Conservation (phyloP, 1,140 invertebrate genomes). For the Drosophila varians region DNA sequence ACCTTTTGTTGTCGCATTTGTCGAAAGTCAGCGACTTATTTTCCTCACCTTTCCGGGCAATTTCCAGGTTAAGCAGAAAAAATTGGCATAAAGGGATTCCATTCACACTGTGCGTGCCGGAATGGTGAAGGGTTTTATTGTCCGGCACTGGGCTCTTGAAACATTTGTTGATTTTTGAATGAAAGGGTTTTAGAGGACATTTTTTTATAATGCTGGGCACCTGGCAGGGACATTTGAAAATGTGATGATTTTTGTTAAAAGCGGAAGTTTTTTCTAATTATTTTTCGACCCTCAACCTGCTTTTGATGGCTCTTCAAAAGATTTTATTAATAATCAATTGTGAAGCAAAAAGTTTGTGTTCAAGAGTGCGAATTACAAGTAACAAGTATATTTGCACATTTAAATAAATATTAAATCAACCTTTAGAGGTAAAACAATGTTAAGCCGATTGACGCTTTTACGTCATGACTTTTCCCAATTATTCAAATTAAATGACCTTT, state of each 20-base stretch:
- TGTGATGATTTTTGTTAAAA: conserved; percentile 32
- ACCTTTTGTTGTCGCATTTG: conserved; percentile 13
- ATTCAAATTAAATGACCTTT: conserved; percentile 6
- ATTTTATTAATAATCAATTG: conserved; percentile 7
- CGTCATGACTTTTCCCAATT: conserved; percentile 2
- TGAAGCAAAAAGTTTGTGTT: background rate
- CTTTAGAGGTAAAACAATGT: background rate
- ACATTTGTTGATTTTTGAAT: conserved; percentile 55
- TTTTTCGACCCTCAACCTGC: background rate
- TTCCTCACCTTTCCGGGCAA: conserved; percentile 37
- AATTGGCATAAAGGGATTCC: conserved; percentile 30
- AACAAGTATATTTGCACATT: background rate
- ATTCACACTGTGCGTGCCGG: conserved; percentile 45
- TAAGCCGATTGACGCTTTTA: background rate
- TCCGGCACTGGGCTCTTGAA: conserved; percentile 27
- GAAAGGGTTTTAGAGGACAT: conserved; percentile 44
- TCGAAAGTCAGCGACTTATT: conserved; percentile 33
- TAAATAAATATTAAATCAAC: background rate
- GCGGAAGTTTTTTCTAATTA: background rate
- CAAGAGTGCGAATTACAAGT: background rate
- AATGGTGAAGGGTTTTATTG: conserved; percentile 61
- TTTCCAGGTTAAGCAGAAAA: conserved; percentile 32
- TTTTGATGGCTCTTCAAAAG: background rate
- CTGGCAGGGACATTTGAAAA: conserved; percentile 26
- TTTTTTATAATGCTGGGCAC: conserved; percentile 30